Percentiles rank a stretch among this genome's conserved stretches.
Evolutionary conservation across 2,888 invertebrate species (phyloP).

Genomic region (Pseudeuparius sepicola): DNA sequence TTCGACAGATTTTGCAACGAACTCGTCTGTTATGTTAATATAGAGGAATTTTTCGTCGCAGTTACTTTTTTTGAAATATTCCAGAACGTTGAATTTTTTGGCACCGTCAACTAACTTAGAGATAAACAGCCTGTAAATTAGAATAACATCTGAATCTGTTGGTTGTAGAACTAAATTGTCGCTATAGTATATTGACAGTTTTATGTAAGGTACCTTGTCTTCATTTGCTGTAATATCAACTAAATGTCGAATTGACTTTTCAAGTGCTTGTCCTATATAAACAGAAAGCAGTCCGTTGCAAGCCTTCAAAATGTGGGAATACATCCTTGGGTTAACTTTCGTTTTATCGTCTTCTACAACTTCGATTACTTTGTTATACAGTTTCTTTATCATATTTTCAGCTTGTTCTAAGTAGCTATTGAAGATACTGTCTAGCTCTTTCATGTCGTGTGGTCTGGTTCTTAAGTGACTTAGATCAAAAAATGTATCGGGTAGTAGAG

Average conservation of each 20-base stretch:
- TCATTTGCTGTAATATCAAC: constrained; percentile 46
- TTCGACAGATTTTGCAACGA: constrained; percentile 41
- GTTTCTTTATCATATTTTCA: constrained; percentile 24
- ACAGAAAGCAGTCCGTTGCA: constrained; percentile 43
- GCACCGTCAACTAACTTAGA: constrained; percentile 25
- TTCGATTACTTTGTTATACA: constrained; percentile 26
- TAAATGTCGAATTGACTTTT: constrained; percentile 54
- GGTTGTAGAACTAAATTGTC: constrained; percentile 44
- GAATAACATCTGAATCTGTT: constrained; percentile 45
- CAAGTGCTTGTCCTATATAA: constrained; percentile 57
- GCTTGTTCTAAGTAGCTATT: constrained; percentile 25
- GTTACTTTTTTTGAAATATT: constrained; percentile 25
- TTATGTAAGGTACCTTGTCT: constrained; percentile 50
- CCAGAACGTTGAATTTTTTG: constrained; percentile 22
- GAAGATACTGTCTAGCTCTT: constrained; percentile 26
- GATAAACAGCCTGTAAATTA: constrained; percentile 48
- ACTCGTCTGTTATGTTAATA: constrained; percentile 31
- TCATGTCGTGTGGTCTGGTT: constrained; percentile 25
- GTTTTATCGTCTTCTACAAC: constrained; percentile 26
- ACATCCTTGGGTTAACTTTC: constrained; percentile 18
- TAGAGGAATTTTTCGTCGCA: constrained; percentile 25
- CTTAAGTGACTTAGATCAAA: constrained; percentile 30
- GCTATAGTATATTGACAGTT: constrained; percentile 36
- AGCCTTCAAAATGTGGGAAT: constrained; percentile 20
- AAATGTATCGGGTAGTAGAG: constrained; percentile 45